Evolutionary conservation across 2,888 invertebrate species (phyloP).

Genomic region (Laothoe populi): DNA sequence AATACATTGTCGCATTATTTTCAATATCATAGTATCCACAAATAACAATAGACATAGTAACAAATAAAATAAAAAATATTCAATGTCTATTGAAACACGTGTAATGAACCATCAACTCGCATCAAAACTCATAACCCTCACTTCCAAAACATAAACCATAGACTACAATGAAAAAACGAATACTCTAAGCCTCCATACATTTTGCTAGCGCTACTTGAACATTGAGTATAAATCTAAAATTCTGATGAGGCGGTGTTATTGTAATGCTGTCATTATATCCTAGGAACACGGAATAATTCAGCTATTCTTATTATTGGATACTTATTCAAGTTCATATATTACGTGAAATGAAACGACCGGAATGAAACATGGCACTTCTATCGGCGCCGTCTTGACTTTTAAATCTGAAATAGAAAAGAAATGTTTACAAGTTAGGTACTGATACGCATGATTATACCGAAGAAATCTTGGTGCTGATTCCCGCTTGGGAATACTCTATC

Average conservation of each 20-base stretch:
- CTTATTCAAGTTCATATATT: constrained; percentile 4
- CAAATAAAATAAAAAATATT: neutral
- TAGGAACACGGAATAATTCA: constrained; percentile 9
- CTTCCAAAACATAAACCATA: constrained; percentile 23
- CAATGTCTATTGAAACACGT: neutral
- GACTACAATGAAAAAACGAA: constrained; percentile 11
- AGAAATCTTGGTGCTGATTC: too few species aligned
- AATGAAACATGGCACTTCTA: neutral
- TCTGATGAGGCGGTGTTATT: constrained; percentile 17
- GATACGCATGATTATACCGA: too few species aligned
- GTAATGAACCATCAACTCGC: constrained; percentile 22
- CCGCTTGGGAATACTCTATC: too few species aligned
- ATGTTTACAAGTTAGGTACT: too few species aligned
- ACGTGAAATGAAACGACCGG: neutral
- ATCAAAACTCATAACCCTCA: constrained; percentile 37
- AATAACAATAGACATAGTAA: neutral
- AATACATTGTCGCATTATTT: neutral
- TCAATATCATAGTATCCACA: neutral
- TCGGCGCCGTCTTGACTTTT: constrained; percentile 6
- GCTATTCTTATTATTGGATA: constrained; percentile 1
- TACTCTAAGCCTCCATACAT: constrained; percentile 2
- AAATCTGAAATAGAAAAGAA: neutral
- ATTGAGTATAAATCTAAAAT: constrained; percentile 17
- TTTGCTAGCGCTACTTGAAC: constrained; percentile 19
- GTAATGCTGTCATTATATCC: constrained; percentile 20